A percentile compares a stretch with the other conserved stretches of the same genome.
Evolutionary conservation across 2,888 invertebrate species (phyloP).

Genomic region (Mythimna impura): DNA sequence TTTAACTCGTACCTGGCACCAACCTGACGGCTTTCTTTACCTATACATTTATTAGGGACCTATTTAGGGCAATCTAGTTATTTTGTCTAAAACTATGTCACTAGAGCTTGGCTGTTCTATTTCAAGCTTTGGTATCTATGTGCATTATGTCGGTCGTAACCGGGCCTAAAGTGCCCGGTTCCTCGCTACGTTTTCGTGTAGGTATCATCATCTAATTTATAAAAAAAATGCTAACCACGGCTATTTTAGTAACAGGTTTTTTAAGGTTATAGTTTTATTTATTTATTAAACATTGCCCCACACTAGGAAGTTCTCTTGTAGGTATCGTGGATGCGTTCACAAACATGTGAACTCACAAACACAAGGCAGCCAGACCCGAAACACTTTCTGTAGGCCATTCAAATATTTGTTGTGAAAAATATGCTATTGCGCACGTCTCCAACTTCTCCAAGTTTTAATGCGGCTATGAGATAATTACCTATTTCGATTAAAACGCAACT

Average conservation of each 20-base stretch:
- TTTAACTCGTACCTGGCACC: background rate
- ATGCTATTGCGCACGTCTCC: background rate
- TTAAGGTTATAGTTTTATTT: background rate
- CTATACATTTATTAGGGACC: background rate
- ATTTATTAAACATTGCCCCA: too few relatives aligned
- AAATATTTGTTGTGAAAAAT: background rate
- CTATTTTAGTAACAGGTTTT: too few relatives aligned
- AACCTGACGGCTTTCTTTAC: background rate
- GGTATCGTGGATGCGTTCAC: too few relatives aligned
- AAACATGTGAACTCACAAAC: too few relatives aligned
- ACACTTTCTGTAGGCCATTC: too few relatives aligned
- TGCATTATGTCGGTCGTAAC: background rate
- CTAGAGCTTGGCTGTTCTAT: background rate
- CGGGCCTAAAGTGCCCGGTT: background rate
- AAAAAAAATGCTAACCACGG: background rate
- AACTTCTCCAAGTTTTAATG: background rate
- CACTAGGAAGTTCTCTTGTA: too few relatives aligned
- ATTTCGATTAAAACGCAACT: slow-evolving; percentile 53
- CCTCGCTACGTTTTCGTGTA: background rate
- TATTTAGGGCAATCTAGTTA: background rate
- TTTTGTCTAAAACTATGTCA: background rate
- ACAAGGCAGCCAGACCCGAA: too few relatives aligned
- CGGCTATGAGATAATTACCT: slow-evolving; percentile 23
- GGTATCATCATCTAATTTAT: background rate
- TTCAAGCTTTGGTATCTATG: background rate